Base-by-base conservation (phyloP, 2,888 invertebrate genomes). In the Synanthedon myopaeformis region DNA sequence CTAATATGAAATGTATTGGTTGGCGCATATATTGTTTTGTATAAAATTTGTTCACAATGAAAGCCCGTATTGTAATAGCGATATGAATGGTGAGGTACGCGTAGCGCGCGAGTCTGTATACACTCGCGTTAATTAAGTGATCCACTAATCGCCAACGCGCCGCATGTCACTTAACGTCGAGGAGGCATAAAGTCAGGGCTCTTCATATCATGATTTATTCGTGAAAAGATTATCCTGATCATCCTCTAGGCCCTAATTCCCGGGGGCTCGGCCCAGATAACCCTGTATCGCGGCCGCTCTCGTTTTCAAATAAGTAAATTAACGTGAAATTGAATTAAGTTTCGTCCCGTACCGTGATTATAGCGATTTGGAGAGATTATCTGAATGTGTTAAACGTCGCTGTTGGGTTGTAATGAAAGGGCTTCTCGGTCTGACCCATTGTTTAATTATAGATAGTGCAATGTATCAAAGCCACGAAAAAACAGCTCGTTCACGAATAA, bases 291-390 rank as follows among this genome's bases (percentile, higher is more conserved):
- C 66, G 67, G 65, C 67, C 70, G 70, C 70, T 74, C 78, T 79
- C 78, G 69, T 76, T 81, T 79, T 78, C 79, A 76, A 81, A 82
- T 83, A 79, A 83, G 77, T 82, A 79, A 83, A 81, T 84, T 82
- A 82, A 82, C 75, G 78, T 79, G 70, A 74, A 81, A 82, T 83
- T 78, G 79, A 85, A 83, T 85, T 80, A 79, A 79, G 76, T 81
- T 77, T 72, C 72, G 76, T 74, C 76, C 76, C 77, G 65, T 74
- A 72, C 73, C 70, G 72, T 79, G 84, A 83, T 84, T 82, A 82
- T 74, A 70, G 74, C 78, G 82, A 79, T 83, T 82, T 74, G 76
- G 77, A 73, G 74, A 82, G 83, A 85, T 85, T 84, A 86, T 79
- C 77, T 72, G 76, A 79, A 81, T 82, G 82, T 83, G 85, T 84